Evolutionary conservation across 2,888 invertebrate genomes (phyloP), one percentile per base, ranked within the genome.

Genomic region (Iselma pallidipennis): DNA sequence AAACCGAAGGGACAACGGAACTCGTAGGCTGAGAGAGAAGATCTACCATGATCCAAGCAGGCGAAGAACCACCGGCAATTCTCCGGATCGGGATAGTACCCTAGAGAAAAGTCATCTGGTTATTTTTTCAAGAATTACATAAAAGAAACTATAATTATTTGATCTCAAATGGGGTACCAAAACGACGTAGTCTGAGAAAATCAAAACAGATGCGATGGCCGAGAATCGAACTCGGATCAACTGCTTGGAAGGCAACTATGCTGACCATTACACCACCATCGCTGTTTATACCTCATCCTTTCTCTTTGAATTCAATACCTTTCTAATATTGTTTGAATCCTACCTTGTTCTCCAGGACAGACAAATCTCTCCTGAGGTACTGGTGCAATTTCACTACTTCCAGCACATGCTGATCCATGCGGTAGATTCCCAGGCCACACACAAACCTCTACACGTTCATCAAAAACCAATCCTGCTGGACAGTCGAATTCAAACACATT

Each of bases 41-140:
- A 82, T 72, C 84, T 85, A 71, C 89, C 89, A 75, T 90, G 88
- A 78, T 91, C 90, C 59, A 90, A 82, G 74, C 92, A 92, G 23
- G 92, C 91, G 80, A 91, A 92, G 85, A 92, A 92, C 91, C 91
- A 92, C 59, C 91, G 86, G 69, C 92, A 92, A 81, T 92, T 91
- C 77, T 90, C 89, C 0, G 91, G 91, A 78, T 92, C 92, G 0
- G 89, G 90, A 75, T 89, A 92, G 78, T 91, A 92, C 61, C 92
- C 92, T 87, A 71, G 6, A 73, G 73, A 52, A 57, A 19, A 61
- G 45, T 45, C 31, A 5, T 14, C 16, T 9, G 6, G 9, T 9
- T 6, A 53, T 9, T 12, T 19, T 53, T 53, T n/a, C 14, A 37
- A 33, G 16, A 51, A 14, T 12, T 23, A 5, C 2, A 48, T 5